Conservation (phyloP, 1,140 invertebrate species). For the Campoletis sonorensis region DNA sequence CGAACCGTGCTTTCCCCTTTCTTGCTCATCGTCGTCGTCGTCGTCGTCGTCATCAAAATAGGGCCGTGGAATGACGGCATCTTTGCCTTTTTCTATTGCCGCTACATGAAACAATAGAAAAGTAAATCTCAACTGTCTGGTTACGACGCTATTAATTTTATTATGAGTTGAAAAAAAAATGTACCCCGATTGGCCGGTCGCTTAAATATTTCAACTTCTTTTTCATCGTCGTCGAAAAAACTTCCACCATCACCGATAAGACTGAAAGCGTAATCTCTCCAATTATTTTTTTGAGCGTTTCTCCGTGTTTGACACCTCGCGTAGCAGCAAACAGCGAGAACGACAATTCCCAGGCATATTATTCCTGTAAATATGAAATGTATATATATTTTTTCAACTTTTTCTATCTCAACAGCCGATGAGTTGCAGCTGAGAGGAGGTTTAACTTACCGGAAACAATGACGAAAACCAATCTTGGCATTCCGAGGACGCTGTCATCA, state of each 20-base stretch:
- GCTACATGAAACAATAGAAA: slow-evolving; percentile 14
- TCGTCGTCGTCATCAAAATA: slow-evolving; percentile 77
- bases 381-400: no score
- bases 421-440: slow-evolving; percentile 5
- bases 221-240: slow-evolving; percentile 79
- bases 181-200: slow-evolving; percentile 66
- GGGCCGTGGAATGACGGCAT: slow-evolving; percentile 62
- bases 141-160: no score
- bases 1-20: slow-evolving; percentile 35
- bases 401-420: no score
- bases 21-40: slow-evolving; percentile 62
- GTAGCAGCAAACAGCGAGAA: slow-evolving; percentile 65
- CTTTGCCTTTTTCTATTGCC: slow-evolving; percentile 57
- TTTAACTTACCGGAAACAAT: slow-evolving; percentile 81
- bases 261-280: slow-evolving; percentile 72
- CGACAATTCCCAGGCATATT: slow-evolving; percentile 60
- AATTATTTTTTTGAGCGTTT: slow-evolving; percentile 65
- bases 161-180: slow-evolving; percentile 15
- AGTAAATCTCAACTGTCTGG: background rate
- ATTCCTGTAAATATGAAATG: slow-evolving; percentile 61
- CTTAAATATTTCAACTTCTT: slow-evolving; percentile 81
- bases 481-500: slow-evolving; percentile 82
- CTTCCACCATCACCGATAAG: slow-evolving; percentile 69
- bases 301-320: slow-evolving; percentile 71
- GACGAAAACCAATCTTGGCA: slow-evolving; percentile 85